These are phyloP conservation scores for Neoseiulus cucumeris DNA, from an alignment of 1,140 invertebrate genomes.

Conservation along the genomic window DNA sequence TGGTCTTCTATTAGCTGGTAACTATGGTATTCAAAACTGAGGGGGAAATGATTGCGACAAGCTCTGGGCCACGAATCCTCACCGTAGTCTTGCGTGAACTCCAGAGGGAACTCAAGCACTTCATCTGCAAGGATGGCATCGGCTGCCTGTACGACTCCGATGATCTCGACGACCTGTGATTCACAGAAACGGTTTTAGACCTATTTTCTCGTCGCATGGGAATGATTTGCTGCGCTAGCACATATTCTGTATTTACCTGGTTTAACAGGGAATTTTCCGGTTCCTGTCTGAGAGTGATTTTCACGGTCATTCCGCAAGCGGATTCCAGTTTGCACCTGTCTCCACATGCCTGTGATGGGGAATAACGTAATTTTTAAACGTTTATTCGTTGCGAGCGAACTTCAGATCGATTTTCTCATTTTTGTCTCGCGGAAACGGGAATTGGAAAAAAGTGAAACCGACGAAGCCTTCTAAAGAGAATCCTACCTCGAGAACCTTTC, in stretches of 20 bases:
- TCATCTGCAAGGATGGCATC: not conserved
- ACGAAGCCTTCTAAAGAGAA: not conserved
- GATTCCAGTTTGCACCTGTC: not conserved
- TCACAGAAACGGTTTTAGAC: too few relatives aligned
- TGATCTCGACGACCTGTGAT: not conserved
- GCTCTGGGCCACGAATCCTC: not conserved
- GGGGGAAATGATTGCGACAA: not conserved
- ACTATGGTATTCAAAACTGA: not conserved
- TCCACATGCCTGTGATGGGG: not conserved
- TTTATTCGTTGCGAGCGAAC: too few relatives aligned
- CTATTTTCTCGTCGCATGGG: too few relatives aligned
- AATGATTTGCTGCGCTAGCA: too few relatives aligned
- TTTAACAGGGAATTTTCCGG: too few relatives aligned
- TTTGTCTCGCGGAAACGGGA: too few relatives aligned
- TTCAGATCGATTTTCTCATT: too few relatives aligned
- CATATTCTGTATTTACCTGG: too few relatives aligned
- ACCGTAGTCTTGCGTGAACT: not conserved
- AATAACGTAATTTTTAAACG: too few relatives aligned
- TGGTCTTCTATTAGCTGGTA: not conserved
- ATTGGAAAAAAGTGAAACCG: too few relatives aligned
- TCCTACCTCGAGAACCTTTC: not conserved
- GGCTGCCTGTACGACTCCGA: not conserved
- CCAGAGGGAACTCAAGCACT: not conserved
- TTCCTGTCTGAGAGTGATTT: too few relatives aligned
- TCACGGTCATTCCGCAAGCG: constrained; percentile 2